Evolutionary conservation across 1,140 invertebrate species (phyloP), one percentile per base, ranked within the genome.

Genomic region (Euborellia annulipes): DNA sequence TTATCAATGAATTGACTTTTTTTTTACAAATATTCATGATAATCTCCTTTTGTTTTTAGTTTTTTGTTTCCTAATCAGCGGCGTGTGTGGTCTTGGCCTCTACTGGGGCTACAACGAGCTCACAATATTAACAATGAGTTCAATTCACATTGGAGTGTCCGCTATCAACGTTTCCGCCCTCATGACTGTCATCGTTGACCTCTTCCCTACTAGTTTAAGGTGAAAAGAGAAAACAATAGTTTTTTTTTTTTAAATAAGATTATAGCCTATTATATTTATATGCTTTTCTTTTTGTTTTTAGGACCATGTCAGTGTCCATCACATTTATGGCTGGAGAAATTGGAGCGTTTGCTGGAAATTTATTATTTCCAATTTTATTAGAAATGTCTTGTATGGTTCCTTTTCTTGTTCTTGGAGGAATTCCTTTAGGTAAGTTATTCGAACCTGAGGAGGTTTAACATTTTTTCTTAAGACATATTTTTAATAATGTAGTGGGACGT

Each of bases 201-300:
- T 72, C 13, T 75, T 75, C 50, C 71, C 71, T 30, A 75, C 72
- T 0, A 56, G 64, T 17, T 56, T 72, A 23, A 66, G 72, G 72
- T 72, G n/a, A n/a, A n/a, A n/a, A n/a, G n/a, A n/a, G n/a, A n/a
- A n/a, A n/a, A n/a, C n/a, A n/a, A n/a, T n/a, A n/a, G n/a, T n/a
- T n/a, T n/a, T n/a, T n/a, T n/a, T n/a, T n/a, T n/a, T n/a, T n/a
- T n/a, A n/a, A n/a, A n/a, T n/a, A n/a, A n/a, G n/a, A n/a, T n/a
- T n/a, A n/a, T n/a, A n/a, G n/a, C n/a, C n/a, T n/a, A n/a, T n/a
- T n/a, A n/a, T 43, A 22, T 36, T 47, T 47, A 39, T 38, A 11
- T n/a, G n/a, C n/a, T 46, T 34, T 37, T 38, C 34, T 34, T 53
- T 48, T 48, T 46, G 47, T 54, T 60, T 56, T 36, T 50, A 71